Evolutionary conservation across 1,140 invertebrate species (phyloP), one percentile per base, ranked within the genome.

Genomic region (Listronotus oregonensis): DNA sequence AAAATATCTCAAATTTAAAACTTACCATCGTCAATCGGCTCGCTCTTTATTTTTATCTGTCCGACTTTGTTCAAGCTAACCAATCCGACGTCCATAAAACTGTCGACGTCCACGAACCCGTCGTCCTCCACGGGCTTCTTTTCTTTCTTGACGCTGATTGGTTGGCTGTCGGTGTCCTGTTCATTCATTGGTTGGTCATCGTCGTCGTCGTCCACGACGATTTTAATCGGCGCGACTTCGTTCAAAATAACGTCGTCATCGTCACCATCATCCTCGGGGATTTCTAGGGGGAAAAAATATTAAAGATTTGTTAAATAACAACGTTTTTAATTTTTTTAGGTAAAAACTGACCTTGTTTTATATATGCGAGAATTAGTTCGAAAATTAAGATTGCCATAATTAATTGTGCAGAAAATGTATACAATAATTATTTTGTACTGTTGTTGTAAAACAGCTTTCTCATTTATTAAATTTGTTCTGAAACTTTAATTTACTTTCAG

Each of bases 181-280:
- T 80, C 80, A 63, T 81, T 80, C 47, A 83, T 80, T 59, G 14
- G 55, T 32, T 82, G 80, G 0, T 83, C 82, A 6, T 70, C 80
- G 6, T 69, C 79, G 56, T 83, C 82, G 63, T 85, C 76, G 43
- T 85, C 76, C 17, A 84, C 80, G 9, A 80, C 76, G 56, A 85
- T 82, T 64, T 83, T 67, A 18, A 71, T 67, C 0, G 69, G 69
- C 5, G 69, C 69, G 0, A 65, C 70, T 58, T 72, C 79, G 65
- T 84, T 86, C 37, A 86, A 80, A 56, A 86, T 84, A 17, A 86
- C 83, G 70, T 86, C 84, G 57, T 84, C 84, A 56, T 84, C 80
- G 7, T 82, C 81, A 10, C 77, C 67, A 34, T 74, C 70, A 11
- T 67, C 66, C 8, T 69, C 81, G 72, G 15, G n/a, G n/a, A 42